Evolutionary conservation across 64 coral and sea anemone species (phyloP), one percentile per base, ranked within the genome.

Genomic region (Stylophora pistillata): DNA sequence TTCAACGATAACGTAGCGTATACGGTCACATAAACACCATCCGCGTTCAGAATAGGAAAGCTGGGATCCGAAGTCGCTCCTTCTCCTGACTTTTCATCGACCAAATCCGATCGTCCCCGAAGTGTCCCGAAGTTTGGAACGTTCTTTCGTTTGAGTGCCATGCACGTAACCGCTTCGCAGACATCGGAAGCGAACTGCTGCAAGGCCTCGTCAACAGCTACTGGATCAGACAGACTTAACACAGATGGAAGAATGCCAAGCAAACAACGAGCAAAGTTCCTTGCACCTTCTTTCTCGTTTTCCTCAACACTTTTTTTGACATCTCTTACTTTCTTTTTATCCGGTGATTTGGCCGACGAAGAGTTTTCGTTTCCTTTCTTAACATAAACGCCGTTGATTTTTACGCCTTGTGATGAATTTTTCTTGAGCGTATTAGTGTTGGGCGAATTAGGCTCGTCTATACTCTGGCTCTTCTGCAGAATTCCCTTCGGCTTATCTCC

Each of bases 171-270:
- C 17, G 97, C 97, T 75, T 99, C 97, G 55, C 97, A 99, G 12
- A 99, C 97, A 71, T 99, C 97, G 9, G 97, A 99, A 15, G 97
- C 93, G 89, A 99, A 99, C 77, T 99, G 97, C 37, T 99, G 97
- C 53, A 99, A 66, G 5, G 97, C 87, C 23, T 99, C 97, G 53
- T 99, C 97, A 0, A 99, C 97, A 3, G 90, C 88, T 0, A 85
- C 74, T 9, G 90, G 84, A 58, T 99, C 97, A 7, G 89, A 86
- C 32, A 99, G 85, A 27, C 88, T 82, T 15, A 99, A 56, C 28
- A 99, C 97, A 16, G 97, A 99, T 10, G 97, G 97, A n/a, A 99
- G 87, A 54, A 99, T 99, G 26, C 97, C 97, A 9, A 99, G 91
- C 18, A 99, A 88, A 82, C 97, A 99, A 18, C 97, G 97, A 72